Percentiles rank a stretch among this genome's conserved stretches.
phyloP scores from a whole-genome alignment of 2,113 vertebrate genomes.

The Anguilla rostrata region DNA sequence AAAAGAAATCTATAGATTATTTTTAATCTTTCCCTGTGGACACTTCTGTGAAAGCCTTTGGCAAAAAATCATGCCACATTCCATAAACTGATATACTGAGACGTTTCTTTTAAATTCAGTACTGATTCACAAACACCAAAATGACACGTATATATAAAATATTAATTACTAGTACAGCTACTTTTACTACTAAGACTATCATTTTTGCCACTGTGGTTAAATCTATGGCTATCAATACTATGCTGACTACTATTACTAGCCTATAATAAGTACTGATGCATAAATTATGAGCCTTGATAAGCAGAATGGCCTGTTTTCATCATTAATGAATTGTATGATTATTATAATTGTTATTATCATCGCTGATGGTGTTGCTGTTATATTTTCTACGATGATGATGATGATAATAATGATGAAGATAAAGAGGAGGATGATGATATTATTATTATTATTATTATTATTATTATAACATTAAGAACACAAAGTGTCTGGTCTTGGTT shows the following conservation, averaged over 20 bases:
- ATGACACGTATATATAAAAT: not conserved
- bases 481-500: conserved; percentile 37
- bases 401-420: no score
- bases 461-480: conserved; percentile 35
- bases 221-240: not conserved
- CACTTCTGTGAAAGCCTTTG: not conserved
- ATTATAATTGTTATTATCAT: not conserved
- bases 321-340: not conserved
- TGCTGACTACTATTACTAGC: not conserved
- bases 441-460: not conserved
- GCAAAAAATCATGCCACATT: not conserved
- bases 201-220: not conserved
- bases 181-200: not conserved
- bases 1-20: not conserved
- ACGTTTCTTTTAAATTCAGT: not conserved
- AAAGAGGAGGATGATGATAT: no score
- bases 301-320: not conserved
- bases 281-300: no score
- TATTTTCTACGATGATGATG: no score
- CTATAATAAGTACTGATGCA: no score
- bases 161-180: not conserved
- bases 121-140: not conserved
- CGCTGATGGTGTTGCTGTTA: no score
- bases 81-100: not conserved
- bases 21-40: not conserved